Base-by-base conservation (phyloP, 2,888 invertebrate species). In the Microctonus hyperodae region DNA sequence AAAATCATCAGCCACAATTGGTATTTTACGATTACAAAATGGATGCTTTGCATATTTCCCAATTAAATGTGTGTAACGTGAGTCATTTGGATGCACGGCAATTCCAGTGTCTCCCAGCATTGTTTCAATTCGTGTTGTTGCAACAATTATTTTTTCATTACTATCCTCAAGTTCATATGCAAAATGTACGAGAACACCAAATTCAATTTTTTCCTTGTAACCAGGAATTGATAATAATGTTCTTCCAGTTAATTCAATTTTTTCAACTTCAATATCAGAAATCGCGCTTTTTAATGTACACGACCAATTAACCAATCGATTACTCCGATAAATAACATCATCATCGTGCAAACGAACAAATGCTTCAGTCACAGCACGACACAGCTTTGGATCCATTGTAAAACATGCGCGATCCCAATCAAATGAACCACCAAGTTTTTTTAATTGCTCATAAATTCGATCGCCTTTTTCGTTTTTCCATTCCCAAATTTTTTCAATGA, bases 251-350 rank as follows among this genome's bases (percentile, higher is more conserved):
- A 99, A 85, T 80, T 98, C 96, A 48, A 93, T 84, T 85, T 99
- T 98, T 82, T 99, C 98, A 2, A 98, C 91, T 85, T 99, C 99
- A 73, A 99, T 98, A 82, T 99, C 99, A 0, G 98, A 98, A 74
- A 99, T 99, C 9, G 98, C 98, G 59, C 97, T 98, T 80, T 96
- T 95, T 13, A 99, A 86, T 0, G 94, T 88, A 80, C 98, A 99
- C 0, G 97, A 98, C 99, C 99, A 99, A 86, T 99, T 99, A 3
- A 99, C 98, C 9, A 99, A 88, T 48, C 96, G 89, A 77, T 96
- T 96, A 60, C 95, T 94, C 16, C 98, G 89, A 85, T 98, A 98
- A 81, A 99, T 96, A 77, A 93, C 88, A 5, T 94, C 95, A 0
- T 88, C 88, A 69, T 96, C 95, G 81, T 96, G 95, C 37, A 98